Percentiles rank a stretch among this genome's conserved stretches.
Evolutionary conservation across 2,888 invertebrate species (phyloP).

Genomic region (Aproaerema taeniolella): DNA sequence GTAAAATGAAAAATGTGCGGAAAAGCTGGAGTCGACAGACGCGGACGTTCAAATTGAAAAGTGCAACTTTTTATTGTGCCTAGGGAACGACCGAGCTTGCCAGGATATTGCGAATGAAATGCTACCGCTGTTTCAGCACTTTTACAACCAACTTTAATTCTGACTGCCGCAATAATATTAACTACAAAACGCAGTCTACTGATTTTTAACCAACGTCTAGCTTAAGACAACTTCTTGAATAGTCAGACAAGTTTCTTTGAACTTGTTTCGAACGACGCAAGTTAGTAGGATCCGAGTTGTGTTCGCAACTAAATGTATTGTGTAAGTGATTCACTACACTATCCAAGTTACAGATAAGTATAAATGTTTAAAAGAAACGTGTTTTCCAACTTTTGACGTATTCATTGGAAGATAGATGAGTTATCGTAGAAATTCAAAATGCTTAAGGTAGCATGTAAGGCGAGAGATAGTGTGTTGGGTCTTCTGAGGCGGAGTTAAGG

Average conservation of each 20-base stretch:
- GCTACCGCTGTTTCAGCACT: constrained; percentile 25
- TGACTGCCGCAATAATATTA: constrained; percentile 17
- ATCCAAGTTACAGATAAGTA: background rate
- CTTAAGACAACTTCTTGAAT: too few species aligned
- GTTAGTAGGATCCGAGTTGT: background rate
- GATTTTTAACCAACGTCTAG: constrained; percentile 2
- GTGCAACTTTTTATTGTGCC: constrained; percentile 57
- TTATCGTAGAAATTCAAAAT: too few species aligned
- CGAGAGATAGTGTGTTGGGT: background rate
- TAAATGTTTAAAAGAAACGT: too few species aligned
- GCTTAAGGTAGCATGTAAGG: background rate
- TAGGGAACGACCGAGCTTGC: constrained; percentile 23
- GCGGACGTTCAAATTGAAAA: constrained; percentile 56
- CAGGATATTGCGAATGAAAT: constrained; percentile 46
- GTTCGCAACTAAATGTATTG: background rate
- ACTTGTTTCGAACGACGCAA: constrained; percentile 3
- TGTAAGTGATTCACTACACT: background rate
- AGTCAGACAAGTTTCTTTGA: constrained; percentile 2
- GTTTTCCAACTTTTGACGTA: too few species aligned
- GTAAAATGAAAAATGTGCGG: constrained; percentile 60
- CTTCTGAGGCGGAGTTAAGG: too few species aligned
- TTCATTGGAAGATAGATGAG: too few species aligned
- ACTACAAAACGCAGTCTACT: constrained; percentile 4
- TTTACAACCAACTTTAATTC: constrained; percentile 22
- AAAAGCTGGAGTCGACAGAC: constrained; percentile 40